Evolutionary conservation across 1,140 invertebrate species (phyloP).

Genomic region (Drosophila tropicalis): DNA sequence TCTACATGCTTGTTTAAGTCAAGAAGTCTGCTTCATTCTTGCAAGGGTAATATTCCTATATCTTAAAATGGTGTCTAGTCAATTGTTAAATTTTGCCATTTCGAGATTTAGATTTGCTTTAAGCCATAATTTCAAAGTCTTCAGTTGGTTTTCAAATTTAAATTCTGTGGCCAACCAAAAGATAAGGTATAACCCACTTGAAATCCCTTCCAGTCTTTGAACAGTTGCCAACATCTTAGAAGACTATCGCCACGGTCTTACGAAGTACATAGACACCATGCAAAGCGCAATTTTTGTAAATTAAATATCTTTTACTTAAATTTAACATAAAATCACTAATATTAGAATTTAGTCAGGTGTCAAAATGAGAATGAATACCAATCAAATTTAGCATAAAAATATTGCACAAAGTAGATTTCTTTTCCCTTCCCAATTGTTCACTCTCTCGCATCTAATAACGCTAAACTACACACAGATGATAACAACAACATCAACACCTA

Average conservation of each 20-base stretch:
- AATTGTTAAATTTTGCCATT: not conserved
- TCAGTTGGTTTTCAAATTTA: not conserved
- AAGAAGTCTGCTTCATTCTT: not conserved
- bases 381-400: constrained; percentile 35
- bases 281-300: not conserved
- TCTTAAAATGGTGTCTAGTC: not conserved
- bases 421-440: not conserved
- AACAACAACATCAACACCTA: constrained; percentile 50
- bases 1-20: too few species aligned
- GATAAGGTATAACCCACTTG: too few species aligned
- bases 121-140: too few species aligned
- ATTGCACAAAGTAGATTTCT: constrained; percentile 41
- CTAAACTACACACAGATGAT: constrained; percentile 25
- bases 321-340: constrained; percentile 5
- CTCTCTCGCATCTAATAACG: constrained; percentile 35
- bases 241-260: not conserved
- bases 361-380: constrained; percentile 6
- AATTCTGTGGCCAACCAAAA: not conserved
- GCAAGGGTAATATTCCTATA: not conserved
- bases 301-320: not conserved
- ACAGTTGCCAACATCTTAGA: too few species aligned
- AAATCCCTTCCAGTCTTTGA: not conserved
- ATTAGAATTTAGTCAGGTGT: too few species aligned
- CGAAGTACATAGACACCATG: not conserved
- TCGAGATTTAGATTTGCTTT: too few species aligned